These are phyloP conservation scores for Dendrolimus houi DNA, from an alignment of 2,888 invertebrate species.

Conservation along the genomic window DNA sequence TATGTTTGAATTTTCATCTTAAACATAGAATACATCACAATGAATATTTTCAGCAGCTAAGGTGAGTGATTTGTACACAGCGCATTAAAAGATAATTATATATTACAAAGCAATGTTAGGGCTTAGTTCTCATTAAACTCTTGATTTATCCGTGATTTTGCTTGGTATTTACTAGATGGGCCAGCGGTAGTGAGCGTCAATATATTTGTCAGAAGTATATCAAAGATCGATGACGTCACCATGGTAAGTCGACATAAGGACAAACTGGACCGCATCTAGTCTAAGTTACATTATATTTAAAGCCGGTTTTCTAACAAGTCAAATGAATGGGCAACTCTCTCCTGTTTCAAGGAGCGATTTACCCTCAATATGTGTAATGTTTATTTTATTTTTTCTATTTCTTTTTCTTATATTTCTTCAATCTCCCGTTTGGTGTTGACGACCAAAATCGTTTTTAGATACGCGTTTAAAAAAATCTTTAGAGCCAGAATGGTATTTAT, in stretches of 20 bases:
- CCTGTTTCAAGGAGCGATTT: constrained; percentile 57
- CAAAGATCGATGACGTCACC: constrained; percentile 99
- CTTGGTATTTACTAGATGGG: constrained; percentile 83
- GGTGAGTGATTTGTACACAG: constrained; percentile 32
- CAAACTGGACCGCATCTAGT: constrained; percentile 58
- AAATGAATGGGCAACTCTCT: constrained; percentile 73
- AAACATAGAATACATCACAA: constrained; percentile 16
- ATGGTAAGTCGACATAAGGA: constrained; percentile 90
- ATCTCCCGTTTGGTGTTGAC: constrained; percentile 62
- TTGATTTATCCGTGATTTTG: constrained; percentile 62
- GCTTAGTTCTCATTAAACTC: constrained; percentile 40
- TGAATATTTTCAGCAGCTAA: constrained; percentile 30
- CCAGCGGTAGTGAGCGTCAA: constrained; percentile 97
- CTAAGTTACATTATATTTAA: constrained; percentile 42
- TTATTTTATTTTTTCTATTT: constrained; percentile 43
- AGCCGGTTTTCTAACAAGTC: constrained; percentile 57
- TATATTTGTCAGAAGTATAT: constrained; percentile 99
- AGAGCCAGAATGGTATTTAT: constrained; percentile 19
- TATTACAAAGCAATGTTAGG: constrained; percentile 32
- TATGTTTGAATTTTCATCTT: constrained; percentile 6
- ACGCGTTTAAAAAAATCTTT: constrained; percentile 24
- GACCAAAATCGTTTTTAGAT: constrained; percentile 75
- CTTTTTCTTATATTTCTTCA: constrained; percentile 29
- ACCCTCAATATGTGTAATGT: constrained; percentile 50
- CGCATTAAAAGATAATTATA: constrained; percentile 2